A percentile compares a stretch with the other conserved stretches of the same genome.
phyloP scores from a whole-genome alignment of 2,797 vertebrate genomes.

The Cossypha dichroa region DNA sequence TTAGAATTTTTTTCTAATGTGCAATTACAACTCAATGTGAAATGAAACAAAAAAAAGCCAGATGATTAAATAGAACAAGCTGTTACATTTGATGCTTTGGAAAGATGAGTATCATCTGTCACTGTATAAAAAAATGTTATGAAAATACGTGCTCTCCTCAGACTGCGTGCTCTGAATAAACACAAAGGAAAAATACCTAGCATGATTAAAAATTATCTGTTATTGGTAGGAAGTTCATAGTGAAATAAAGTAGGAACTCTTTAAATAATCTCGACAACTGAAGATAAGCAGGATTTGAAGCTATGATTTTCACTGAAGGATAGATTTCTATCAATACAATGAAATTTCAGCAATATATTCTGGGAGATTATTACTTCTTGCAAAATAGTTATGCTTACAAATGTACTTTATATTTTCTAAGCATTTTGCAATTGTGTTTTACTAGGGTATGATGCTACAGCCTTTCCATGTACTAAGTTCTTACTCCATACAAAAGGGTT shows the following conservation, averaged over 20 bases:
- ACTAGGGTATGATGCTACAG: not conserved
- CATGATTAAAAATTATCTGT: not conserved
- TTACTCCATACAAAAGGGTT: not conserved
- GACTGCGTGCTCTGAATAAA: not conserved
- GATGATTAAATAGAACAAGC: slow-evolving; percentile 26
- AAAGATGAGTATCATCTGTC: slow-evolving; percentile 46
- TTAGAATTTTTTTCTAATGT: not conserved
- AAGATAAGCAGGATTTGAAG: not conserved
- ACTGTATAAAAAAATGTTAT: not conserved
- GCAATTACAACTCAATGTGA: not conserved
- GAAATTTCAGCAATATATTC: not conserved
- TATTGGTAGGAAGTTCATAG: not conserved
- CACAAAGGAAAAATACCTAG: not conserved
- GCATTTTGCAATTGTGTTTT: not conserved
- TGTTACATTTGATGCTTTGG: slow-evolving; percentile 5
- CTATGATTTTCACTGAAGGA: not conserved
- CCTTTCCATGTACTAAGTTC: not conserved
- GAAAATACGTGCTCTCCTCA: not conserved
- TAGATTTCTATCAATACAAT: not conserved
- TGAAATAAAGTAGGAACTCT: not conserved
- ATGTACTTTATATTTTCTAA: not conserved
- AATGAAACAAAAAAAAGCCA: not conserved
- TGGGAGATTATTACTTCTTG: not conserved
- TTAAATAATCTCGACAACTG: not conserved
- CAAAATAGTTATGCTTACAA: not conserved